These are phyloP conservation scores for Amphipoea oculea DNA, from an alignment of 2,888 invertebrate species.

Conservation along the genomic window DNA sequence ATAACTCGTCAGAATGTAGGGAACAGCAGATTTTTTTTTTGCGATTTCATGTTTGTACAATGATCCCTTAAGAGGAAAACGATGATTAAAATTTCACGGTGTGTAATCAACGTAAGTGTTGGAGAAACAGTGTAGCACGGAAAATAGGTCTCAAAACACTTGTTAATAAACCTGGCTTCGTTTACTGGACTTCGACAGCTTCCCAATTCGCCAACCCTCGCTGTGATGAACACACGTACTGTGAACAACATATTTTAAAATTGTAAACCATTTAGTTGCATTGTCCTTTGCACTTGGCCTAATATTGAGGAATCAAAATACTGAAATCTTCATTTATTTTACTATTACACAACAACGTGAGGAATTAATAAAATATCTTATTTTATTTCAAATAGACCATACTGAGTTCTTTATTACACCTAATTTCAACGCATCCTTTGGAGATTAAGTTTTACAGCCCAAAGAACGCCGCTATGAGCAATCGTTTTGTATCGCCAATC, in stretches of 20 bases:
- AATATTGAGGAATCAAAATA: background rate
- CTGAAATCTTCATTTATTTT: background rate
- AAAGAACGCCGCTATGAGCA: background rate
- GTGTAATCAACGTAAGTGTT: constrained; percentile 1
- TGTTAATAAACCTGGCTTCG: background rate
- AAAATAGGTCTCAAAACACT: background rate
- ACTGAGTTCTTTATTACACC: background rate
- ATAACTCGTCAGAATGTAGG: too few relatives aligned
- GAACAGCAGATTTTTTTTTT: too few relatives aligned
- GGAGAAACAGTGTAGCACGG: constrained; percentile 4
- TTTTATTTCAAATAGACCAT: background rate
- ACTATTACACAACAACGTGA: background rate
- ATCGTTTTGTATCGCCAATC: constrained; percentile 23
- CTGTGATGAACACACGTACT: background rate
- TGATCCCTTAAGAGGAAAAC: too few relatives aligned
- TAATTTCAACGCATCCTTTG: background rate
- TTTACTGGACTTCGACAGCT: background rate
- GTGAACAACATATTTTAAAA: background rate
- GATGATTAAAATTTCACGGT: too few relatives aligned
- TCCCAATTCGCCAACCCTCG: background rate
- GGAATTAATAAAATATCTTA: background rate
- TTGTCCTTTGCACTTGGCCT: background rate
- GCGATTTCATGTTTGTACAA: too few relatives aligned
- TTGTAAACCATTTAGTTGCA: background rate
- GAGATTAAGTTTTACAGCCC: background rate